Conservation (phyloP, 2,113 vertebrate species). For the Ictalurus punctatus region DNA sequence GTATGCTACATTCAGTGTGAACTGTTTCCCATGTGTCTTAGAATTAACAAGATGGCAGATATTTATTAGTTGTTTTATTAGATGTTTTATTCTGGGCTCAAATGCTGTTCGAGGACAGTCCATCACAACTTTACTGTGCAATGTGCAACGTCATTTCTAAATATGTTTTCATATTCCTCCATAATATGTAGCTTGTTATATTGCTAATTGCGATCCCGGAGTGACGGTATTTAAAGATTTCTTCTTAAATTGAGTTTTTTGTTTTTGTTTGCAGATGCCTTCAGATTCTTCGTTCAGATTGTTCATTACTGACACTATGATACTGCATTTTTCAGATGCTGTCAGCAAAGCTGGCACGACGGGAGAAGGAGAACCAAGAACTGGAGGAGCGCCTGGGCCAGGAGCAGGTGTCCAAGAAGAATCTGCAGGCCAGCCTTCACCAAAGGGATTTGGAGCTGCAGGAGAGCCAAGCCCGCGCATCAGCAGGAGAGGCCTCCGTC, state of each 20-base stretch:
- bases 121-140: not conserved
- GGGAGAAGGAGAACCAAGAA: slow-evolving; percentile 80
- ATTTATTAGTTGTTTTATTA: not conserved
- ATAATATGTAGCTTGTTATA: not conserved
- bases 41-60: not conserved
- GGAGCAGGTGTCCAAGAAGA: slow-evolving; percentile 81
- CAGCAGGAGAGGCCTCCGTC: slow-evolving; percentile 77
- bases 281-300: not conserved
- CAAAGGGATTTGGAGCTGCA: slow-evolving; percentile 88
- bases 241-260: not conserved
- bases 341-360: slow-evolving; percentile 81
- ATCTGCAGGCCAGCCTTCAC: slow-evolving; percentile 78
- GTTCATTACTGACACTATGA: not conserved
- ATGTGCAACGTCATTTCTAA: not conserved
- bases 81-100: not conserved
- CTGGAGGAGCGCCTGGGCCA: slow-evolving; percentile 80
- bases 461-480: slow-evolving; percentile 82
- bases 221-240: not conserved
- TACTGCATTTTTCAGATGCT: slow-evolving; percentile 71
- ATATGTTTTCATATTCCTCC: not conserved
- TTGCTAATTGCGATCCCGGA: not conserved
- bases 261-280: not conserved
- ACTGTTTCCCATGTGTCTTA: not conserved
- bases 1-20: not conserved
- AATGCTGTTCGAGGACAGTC: not conserved